Percentiles rank a stretch among this genome's conserved stretches.
These are phyloP conservation scores for Homarus americanus DNA, from an alignment of 1,140 invertebrate species.

Conservation along the genomic window DNA sequence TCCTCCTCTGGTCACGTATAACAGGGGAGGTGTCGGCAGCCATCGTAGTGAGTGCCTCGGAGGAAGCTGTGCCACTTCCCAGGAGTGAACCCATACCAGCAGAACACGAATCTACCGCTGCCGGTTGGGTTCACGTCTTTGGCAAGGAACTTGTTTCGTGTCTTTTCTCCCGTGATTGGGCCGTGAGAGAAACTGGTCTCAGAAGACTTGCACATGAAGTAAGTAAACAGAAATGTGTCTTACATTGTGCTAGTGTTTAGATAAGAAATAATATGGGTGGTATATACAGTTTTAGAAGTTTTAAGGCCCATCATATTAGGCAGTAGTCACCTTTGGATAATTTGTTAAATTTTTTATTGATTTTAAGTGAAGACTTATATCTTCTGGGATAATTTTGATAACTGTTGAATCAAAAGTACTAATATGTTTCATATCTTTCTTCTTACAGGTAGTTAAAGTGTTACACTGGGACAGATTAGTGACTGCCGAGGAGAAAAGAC, in stretches of 20 bases:
- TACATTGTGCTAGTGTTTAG: too few species aligned
- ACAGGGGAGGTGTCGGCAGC: constrained; percentile 76
- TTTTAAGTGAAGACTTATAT: too few species aligned
- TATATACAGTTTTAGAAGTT: too few species aligned
- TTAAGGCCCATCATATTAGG: too few species aligned
- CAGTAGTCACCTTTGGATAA: too few species aligned
- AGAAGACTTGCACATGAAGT: constrained; percentile 78
- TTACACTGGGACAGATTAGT: constrained; percentile 71
- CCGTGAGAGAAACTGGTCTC: constrained; percentile 79
- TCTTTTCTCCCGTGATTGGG: constrained; percentile 79
- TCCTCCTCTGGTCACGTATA: constrained; percentile 69
- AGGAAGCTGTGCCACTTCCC: constrained; percentile 75
- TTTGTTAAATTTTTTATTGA: too few species aligned
- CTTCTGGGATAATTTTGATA: too few species aligned
- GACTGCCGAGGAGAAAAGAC: constrained; percentile 54
- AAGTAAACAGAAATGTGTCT: constrained; percentile 22
- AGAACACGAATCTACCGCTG: constrained; percentile 77
- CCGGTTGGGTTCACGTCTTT: constrained; percentile 78
- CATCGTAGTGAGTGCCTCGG: constrained; percentile 62
- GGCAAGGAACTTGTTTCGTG: constrained; percentile 78
- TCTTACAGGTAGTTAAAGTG: constrained; percentile 70
- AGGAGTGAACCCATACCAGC: constrained; percentile 78
- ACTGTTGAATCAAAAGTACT: neutral
- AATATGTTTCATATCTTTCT: neutral
- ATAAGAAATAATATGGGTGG: too few species aligned